Base-by-base conservation (phyloP, 1,140 invertebrate genomes). In the Macrocentrus cingulum region DNA sequence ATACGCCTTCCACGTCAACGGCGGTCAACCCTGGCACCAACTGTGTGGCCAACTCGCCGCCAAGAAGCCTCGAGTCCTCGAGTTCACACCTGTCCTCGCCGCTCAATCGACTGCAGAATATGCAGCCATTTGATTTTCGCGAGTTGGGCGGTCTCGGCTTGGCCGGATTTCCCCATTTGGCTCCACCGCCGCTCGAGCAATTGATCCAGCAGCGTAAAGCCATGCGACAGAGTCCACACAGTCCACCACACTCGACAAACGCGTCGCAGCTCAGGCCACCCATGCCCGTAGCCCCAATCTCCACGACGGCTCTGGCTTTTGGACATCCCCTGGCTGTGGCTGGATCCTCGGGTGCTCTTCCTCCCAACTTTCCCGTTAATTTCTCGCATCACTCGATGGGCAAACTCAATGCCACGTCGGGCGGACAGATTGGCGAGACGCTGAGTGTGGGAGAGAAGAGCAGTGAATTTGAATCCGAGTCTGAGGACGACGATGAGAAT, bases 71-170 rank as follows among this genome's bases (percentile, higher is more conserved):
- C 45, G 76, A 76, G 9, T 66, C 55, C 18, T 77, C 79, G 41
- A 82, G 70, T 41, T 81, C 82, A 66, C 80, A 82, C 59, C 71
- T 82, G 29, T 82, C 82, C 63, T 93, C 92, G 4, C 91, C 94
- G 1, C 80, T 97, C 25, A 95, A 91, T 74, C 85, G 92, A 67
- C 80, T 97, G 18, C 92, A 96, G 77, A 95, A 88, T 66, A 96
- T 97, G 94, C 92, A 96, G 72, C 94, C 94, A 1, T 95, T 95
- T 74, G 94, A 96, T 73, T 96, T 92, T 70, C 85, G 92, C 15
- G 91, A 93, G 69, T 82, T 91, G 37, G 83, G 84, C 49, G 79
- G 82, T 41, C 76, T 85, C 32, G 81, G 85, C 3, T 61, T 89
- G 36, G 83, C 86, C 11, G 81, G 83, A 42, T 88, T 86, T 61